phyloP scores from a whole-genome alignment of 2,113 vertebrate genomes.

The Microcebus murinus region DNA sequence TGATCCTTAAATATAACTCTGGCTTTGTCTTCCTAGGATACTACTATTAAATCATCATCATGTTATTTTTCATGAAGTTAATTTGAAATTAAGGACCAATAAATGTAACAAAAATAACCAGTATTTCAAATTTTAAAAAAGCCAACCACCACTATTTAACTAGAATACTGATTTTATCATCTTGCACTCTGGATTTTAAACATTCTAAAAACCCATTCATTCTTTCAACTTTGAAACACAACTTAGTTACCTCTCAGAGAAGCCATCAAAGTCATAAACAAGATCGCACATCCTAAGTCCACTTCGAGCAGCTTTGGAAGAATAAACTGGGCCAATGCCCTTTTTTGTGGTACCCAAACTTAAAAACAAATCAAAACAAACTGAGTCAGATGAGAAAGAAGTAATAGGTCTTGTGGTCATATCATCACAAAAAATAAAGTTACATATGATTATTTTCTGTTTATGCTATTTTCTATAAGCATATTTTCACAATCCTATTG shows the following conservation, averaged over 20 bases:
- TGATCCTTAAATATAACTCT: background rate
- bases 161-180: background rate
- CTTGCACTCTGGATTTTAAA: background rate
- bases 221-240: constrained; percentile 43
- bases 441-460: background rate
- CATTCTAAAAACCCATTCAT: background rate
- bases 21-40: background rate
- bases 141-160: constrained; percentile 37
- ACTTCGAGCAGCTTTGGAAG: constrained; percentile 96
- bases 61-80: background rate
- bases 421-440: background rate
- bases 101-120: constrained; percentile 41
- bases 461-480: constrained; percentile 38
- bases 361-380: constrained; percentile 71
- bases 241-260: constrained; percentile 93
- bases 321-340: constrained; percentile 98
- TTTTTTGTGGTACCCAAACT: constrained; percentile 99
- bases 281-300: constrained; percentile 98
- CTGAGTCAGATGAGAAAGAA: constrained; percentile 42
- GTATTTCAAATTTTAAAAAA: background rate
- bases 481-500: background rate
- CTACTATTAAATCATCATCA: background rate
- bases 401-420: background rate
- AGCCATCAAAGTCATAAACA: constrained; percentile 94
- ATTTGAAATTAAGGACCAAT: constrained; percentile 10